Percentiles rank a stretch among this genome's conserved stretches.
These are phyloP conservation scores for Syrmaticus mikado DNA, from an alignment of 2,113 vertebrate species.

Conservation along the genomic window DNA sequence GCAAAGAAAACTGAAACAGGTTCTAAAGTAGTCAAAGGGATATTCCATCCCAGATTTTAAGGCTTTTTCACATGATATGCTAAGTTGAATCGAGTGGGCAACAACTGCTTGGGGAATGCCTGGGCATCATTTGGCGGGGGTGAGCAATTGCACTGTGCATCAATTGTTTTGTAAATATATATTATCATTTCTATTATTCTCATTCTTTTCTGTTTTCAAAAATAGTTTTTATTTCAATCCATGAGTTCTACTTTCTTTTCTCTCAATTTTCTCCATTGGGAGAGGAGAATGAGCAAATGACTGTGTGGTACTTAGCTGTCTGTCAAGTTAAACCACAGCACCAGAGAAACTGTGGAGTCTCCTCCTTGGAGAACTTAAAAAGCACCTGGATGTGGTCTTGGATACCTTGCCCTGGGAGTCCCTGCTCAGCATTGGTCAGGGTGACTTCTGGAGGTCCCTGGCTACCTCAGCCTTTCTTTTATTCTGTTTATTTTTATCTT, in stretches of 20 bases:
- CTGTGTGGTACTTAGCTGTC: background rate
- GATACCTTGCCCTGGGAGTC: background rate
- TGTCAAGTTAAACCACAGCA: background rate
- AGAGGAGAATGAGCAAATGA: background rate
- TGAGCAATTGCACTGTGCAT: too few species aligned
- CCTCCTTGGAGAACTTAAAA: background rate
- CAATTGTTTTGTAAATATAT: too few species aligned
- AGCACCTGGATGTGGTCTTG: background rate
- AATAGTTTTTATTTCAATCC: background rate
- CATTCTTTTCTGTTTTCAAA: background rate
- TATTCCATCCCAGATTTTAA: too few species aligned
- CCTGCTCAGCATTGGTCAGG: background rate
- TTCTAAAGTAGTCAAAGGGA: background rate
- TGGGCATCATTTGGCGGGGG: too few species aligned
- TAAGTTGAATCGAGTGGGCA: too few species aligned
- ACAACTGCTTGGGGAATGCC: too few species aligned
- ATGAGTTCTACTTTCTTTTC: background rate
- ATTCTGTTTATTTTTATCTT: background rate
- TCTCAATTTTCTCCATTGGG: background rate
- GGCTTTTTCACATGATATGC: too few species aligned
- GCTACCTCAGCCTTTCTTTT: background rate
- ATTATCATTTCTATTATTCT: too few species aligned
- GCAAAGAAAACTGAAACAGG: background rate
- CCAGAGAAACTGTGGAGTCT: background rate
- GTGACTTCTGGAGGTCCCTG: background rate